Conservation (phyloP, 2,113 vertebrate genomes). For the Falco punctatus region DNA sequence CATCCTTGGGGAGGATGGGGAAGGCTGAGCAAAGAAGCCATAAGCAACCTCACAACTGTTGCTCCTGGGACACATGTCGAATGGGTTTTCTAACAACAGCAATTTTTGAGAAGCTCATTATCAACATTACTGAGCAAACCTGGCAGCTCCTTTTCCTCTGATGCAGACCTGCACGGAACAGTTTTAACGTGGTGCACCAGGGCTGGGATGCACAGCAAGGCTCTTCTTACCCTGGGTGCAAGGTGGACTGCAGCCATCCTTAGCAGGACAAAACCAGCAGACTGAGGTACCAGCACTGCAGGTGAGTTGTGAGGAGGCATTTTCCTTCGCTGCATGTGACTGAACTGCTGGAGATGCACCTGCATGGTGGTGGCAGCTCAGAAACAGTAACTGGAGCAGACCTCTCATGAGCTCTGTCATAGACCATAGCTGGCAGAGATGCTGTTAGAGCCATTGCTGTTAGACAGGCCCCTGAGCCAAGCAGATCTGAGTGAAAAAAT, state of each 20-base stretch:
- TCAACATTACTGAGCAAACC: background rate
- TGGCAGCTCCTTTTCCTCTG: background rate
- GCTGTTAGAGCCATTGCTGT: background rate
- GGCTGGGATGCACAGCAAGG: background rate
- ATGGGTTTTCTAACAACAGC: background rate
- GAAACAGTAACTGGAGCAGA: background rate
- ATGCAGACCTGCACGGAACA: background rate
- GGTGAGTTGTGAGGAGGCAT: background rate
- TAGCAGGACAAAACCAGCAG: background rate
- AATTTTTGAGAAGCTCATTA: background rate
- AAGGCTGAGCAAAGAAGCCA: background rate
- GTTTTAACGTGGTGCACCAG: background rate
- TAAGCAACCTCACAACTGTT: fast-evolving
- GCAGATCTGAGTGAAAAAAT: background rate
- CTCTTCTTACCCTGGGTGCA: background rate
- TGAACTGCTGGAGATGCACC: background rate
- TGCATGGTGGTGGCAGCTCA: fast-evolving
- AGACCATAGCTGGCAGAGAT: background rate
- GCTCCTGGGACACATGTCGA: background rate
- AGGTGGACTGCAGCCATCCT: background rate
- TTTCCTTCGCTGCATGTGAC: background rate
- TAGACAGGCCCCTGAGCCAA: background rate
- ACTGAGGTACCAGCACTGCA: background rate
- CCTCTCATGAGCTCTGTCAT: background rate
- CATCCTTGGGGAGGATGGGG: background rate